Base-by-base conservation (phyloP, 2,888 invertebrate species). In the Lacanobia wlatinum region DNA sequence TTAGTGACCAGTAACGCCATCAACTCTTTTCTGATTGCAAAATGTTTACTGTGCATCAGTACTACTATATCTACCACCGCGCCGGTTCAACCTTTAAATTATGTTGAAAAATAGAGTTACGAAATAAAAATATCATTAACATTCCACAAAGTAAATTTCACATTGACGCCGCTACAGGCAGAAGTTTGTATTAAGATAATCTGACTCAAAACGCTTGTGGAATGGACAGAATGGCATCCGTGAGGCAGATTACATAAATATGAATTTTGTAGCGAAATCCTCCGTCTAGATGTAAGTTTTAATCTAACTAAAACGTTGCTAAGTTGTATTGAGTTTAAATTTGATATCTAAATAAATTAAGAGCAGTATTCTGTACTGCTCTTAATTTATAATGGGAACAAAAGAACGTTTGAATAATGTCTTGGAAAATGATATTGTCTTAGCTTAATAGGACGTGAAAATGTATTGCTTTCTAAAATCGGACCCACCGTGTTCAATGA, bases 231-330 rank as follows among this genome's bases (percentile, higher is more conserved):
- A 71, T 71, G 61, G 53, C 59, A 69, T 50, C 68, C 43, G 70
- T 69, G 50, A 73, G 65, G 58, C 52, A 63, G 68, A 82, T 78
- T 66, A 82, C 65, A 68, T 8, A 60, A 68, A 75, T 70, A 79
- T 79, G 48, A 81, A 78, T 62, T 52, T 70, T 53, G 53, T 58
- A 58, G 63, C 63, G 56, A 48, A 63, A 56, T 59, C 21, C 40
- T 59, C 50, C 34, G 38, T 28, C 72, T 60, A 69, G 34, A n/a
- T 63, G 23, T 71, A 71, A 78, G 53, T 79, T 63, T 72, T 64
- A 78, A 80, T 76, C 23, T 61, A 62, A 67, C 70, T 83, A 64
- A 73, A 77, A 80, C 48, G 65, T 70, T 73, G 46, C 46, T 50
- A 74, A 76, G 69, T 71, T 73, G 61, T 73, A 62, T 70, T 28